phyloP scores from a whole-genome alignment of 1,140 invertebrate genomes.

The Meloidogyne chitwoodi region DNA sequence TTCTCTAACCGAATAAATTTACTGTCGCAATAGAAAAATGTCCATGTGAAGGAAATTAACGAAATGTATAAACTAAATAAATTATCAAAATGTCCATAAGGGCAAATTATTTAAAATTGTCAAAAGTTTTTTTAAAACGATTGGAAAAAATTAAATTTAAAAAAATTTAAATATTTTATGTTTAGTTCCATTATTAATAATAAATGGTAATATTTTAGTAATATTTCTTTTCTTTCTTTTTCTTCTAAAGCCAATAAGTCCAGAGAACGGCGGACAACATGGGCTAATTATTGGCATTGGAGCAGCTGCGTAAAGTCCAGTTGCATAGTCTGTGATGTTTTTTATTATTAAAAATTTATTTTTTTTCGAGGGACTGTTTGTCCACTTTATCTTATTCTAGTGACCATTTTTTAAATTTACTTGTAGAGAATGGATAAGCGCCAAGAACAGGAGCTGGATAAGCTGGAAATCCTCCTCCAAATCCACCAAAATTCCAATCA shows the following conservation, averaged over 20 bases:
- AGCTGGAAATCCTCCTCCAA: background rate
- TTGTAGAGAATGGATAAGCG: background rate
- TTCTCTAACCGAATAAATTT: no score
- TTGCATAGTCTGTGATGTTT: background rate
- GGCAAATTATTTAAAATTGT: no score
- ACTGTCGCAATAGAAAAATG: no score
- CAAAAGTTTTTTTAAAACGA: no score
- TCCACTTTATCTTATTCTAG: background rate
- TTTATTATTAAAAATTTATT: background rate
- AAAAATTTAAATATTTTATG: no score
- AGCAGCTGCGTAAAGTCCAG: background rate
- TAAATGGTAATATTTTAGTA: background rate
- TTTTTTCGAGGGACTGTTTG: background rate
- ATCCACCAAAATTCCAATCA: background rate
- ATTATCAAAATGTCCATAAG: no score
- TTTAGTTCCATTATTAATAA: background rate
- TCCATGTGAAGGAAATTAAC: no score
- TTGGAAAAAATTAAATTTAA: no score
- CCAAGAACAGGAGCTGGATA: background rate
- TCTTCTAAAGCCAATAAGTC: background rate
- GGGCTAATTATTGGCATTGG: background rate
- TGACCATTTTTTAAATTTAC: background rate
- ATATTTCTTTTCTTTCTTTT: background rate
- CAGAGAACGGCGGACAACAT: background rate
- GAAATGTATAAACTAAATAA: no score